phyloP scores from a whole-genome alignment of 2,888 invertebrate genomes.

The Eristalinus aeneus region DNA sequence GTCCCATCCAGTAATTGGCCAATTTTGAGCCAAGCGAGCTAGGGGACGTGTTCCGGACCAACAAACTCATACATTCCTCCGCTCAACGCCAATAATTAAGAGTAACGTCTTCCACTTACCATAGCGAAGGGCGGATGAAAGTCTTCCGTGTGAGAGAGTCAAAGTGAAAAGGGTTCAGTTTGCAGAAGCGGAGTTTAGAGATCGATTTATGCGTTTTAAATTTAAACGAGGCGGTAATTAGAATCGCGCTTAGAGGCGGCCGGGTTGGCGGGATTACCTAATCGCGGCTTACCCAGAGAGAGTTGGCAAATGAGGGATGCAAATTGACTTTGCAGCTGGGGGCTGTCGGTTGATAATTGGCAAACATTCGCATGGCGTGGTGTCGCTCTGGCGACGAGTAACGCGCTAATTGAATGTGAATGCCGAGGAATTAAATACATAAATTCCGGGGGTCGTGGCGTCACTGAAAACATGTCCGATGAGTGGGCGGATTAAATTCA shows the following conservation, averaged over 20 bases:
- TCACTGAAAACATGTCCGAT: neutral
- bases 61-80: slow-evolving; percentile 1
- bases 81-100: neutral
- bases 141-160: neutral
- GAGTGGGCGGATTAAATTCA: neutral
- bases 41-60: neutral
- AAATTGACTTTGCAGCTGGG: neutral
- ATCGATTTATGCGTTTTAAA: slow-evolving; percentile 12
- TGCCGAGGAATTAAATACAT: neutral
- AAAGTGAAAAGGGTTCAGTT: too few species aligned
- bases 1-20: slow-evolving; percentile 2
- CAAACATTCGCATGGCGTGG: slow-evolving; percentile 2
- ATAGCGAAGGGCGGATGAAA: neutral
- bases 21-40: neutral
- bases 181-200: neutral
- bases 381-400: neutral
- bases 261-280: neutral
- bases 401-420: neutral
- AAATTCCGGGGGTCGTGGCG: neutral
- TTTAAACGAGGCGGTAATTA: neutral
- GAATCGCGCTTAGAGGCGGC: neutral
- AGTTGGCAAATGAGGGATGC: neutral
- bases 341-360: neutral
- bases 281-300: neutral
- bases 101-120: slow-evolving; percentile 4